Percentiles rank a stretch among this genome's conserved stretches.
These are phyloP conservation scores for Gastrophryne carolinensis DNA, from an alignment of 2,797 vertebrate genomes.

Conservation along the genomic window DNA sequence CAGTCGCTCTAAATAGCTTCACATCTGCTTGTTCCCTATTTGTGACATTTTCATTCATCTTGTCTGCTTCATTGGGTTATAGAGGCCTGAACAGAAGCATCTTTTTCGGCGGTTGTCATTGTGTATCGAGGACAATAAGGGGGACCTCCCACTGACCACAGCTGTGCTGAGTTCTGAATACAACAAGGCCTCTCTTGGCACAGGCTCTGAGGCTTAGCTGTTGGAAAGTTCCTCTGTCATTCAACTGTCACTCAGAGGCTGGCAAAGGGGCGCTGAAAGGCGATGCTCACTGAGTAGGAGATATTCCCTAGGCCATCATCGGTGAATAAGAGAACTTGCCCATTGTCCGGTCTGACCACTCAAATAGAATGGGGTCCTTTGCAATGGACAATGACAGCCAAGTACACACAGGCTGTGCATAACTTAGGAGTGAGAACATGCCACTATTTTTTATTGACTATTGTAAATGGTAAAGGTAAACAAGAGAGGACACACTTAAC, in stretches of 20 bases:
- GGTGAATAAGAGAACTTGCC: slow-evolving; percentile 74
- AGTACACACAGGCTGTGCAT: slow-evolving; percentile 83
- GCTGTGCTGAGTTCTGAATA: slow-evolving; percentile 79
- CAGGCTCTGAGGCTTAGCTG: slow-evolving; percentile 71
- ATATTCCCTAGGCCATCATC: slow-evolving; percentile 77
- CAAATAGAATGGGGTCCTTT: slow-evolving; percentile 80
- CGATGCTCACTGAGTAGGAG: slow-evolving; percentile 78
- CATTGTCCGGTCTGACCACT: slow-evolving; percentile 84
- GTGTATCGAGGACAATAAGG: slow-evolving; percentile 78
- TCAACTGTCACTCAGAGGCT: slow-evolving; percentile 91
- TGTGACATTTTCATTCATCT: slow-evolving; percentile 71
- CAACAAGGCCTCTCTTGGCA: slow-evolving; percentile 68
- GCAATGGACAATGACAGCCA: slow-evolving; percentile 85
- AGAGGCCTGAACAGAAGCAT: slow-evolving; percentile 75
- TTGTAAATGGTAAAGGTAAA: slow-evolving; percentile 59
- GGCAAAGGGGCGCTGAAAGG: slow-evolving; percentile 79
- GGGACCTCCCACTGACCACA: slow-evolving; percentile 87
- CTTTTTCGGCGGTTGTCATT: slow-evolving; percentile 73
- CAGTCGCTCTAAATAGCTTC: slow-evolving; percentile 66
- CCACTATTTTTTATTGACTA: slow-evolving; percentile 65
- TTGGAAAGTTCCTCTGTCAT: slow-evolving; percentile 79
- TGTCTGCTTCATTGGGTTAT: slow-evolving; percentile 67
- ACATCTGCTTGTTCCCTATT: slow-evolving; percentile 68
- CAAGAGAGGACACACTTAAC: slow-evolving; percentile 61
- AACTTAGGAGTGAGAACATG: slow-evolving; percentile 75